These are phyloP conservation scores for Entomyzon cyanotis DNA, from an alignment of 2,113 vertebrate genomes.

Conservation along the genomic window DNA sequence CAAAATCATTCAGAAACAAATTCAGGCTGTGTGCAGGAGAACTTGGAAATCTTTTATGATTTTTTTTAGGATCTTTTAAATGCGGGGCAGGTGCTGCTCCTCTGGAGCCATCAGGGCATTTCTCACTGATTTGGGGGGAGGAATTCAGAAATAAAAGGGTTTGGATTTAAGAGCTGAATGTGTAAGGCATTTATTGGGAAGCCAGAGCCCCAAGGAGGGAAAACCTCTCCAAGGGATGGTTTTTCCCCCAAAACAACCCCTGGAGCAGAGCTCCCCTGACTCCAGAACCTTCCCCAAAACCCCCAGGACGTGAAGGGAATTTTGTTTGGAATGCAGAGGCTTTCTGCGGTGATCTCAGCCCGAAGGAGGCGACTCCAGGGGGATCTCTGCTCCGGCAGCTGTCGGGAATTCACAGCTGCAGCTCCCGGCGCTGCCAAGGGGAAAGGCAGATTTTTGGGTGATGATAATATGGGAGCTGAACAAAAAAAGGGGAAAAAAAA, in stretches of 20 bases:
- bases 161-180: rapidly evolving
- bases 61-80: neutral
- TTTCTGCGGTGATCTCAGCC: neutral
- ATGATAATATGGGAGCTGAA: neutral
- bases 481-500: neutral
- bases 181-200: neutral
- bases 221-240: neutral
- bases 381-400: constrained; percentile 47
- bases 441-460: constrained; percentile 23
- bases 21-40: rapidly evolving
- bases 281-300: neutral
- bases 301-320: neutral
- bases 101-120: neutral
- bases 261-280: neutral
- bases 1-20: neutral
- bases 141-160: neutral
- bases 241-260: neutral
- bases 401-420: constrained; percentile 37
- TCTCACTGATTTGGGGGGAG: neutral
- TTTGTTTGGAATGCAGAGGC: neutral
- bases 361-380: neutral
- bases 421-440: neutral
- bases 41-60: no score
- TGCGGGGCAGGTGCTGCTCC: neutral
- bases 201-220: neutral